Evolutionary conservation across 2,797 vertebrate species (phyloP).

Genomic region (Eleutherodactylus coqui): DNA sequence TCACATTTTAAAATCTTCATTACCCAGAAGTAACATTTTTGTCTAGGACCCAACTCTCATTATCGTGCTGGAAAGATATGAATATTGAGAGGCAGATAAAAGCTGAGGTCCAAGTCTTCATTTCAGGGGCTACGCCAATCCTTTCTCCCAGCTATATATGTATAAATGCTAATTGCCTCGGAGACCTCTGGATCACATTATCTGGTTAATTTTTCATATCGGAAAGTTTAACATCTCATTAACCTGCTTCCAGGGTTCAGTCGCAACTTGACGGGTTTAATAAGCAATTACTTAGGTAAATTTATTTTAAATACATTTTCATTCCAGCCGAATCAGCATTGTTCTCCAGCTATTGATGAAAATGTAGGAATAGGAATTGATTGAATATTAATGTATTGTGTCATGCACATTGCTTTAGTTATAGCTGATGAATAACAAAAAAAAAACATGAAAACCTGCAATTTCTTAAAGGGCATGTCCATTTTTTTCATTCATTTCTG

Average conservation of each 20-base stretch:
- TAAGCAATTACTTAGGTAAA: conserved; percentile 47
- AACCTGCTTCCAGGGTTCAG: conserved; percentile 50
- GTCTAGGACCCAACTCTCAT: conserved; percentile 36
- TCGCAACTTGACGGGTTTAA: conserved; percentile 29
- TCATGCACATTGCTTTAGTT: not conserved
- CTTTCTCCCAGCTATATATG: not conserved
- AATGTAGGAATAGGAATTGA: not conserved
- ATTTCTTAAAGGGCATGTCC: too few relatives aligned
- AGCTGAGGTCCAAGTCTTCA: conserved; percentile 8
- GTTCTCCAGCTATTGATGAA: not conserved
- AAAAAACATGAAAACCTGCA: not conserved
- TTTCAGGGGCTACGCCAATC: conserved; percentile 30
- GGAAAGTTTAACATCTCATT: conserved; percentile 51
- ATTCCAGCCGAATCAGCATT: not conserved
- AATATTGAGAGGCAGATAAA: conserved; percentile 38
- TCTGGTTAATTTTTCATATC: conserved; percentile 49
- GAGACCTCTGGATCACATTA: conserved; percentile 33
- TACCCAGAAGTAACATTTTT: conserved; percentile 6
- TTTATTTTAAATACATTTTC: conserved; percentile 33
- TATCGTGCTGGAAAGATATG: conserved; percentile 29
- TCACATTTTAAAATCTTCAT: conserved; percentile 27
- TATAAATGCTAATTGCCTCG: conserved; percentile 26
- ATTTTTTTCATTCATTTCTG: too few relatives aligned
- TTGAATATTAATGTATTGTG: not conserved
- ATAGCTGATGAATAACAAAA: not conserved